Percentiles rank a stretch among this genome's conserved stretches.
These are phyloP conservation scores for Butorides virescens DNA, from an alignment of 2,113 vertebrate species.

Conservation along the genomic window DNA sequence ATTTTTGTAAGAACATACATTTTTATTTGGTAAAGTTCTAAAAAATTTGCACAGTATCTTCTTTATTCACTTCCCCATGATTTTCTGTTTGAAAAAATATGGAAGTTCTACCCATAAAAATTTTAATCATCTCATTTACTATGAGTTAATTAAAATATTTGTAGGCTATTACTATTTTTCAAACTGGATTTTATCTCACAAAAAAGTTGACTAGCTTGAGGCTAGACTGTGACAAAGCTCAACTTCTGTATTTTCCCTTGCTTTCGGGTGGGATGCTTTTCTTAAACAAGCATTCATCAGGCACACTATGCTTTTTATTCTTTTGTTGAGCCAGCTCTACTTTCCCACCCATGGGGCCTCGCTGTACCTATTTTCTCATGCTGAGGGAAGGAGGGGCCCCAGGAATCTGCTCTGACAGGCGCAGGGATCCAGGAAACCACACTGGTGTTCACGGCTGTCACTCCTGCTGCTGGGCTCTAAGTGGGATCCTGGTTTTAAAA, in stretches of 20 bases:
- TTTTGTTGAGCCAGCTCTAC: neutral
- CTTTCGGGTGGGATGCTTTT: slow-evolving; percentile 2
- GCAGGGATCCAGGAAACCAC: neutral
- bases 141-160: slow-evolving; percentile 22
- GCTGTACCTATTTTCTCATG: neutral
- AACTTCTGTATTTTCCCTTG: neutral
- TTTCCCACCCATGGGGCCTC: neutral
- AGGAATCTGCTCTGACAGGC: slow-evolving; percentile 17
- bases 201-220: slow-evolving; percentile 12
- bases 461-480: neutral
- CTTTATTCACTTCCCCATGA: neutral
- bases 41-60: neutral
- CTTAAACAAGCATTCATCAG: neutral
- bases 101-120: neutral
- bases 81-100: neutral
- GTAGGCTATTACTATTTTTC: neutral
- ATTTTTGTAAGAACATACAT: neutral
- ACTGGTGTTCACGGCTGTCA: rapidly evolving
- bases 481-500: neutral
- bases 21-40: neutral
- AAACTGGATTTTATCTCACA: slow-evolving; percentile 22
- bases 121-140: neutral
- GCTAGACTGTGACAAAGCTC: slow-evolving; percentile 27
- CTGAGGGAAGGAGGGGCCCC: slow-evolving; percentile 6
- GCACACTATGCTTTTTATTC: slow-evolving; percentile 35